Percentiles rank a stretch among this genome's conserved stretches.
phyloP scores from a whole-genome alignment of 1,140 invertebrate species.

The Liolophura sinensis region DNA sequence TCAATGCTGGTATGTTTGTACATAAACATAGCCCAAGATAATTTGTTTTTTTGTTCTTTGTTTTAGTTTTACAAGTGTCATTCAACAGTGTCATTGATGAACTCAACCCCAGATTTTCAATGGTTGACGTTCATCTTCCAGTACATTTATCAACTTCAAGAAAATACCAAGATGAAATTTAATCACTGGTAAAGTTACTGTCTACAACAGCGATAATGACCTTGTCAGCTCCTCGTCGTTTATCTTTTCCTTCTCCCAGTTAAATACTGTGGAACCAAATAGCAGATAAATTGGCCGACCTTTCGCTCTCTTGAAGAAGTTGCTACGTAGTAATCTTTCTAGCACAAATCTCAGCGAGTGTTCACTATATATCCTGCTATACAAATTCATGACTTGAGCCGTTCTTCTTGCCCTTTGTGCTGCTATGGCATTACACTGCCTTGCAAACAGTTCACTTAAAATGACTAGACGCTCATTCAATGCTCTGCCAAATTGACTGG shows the following conservation, averaged over 20 bases:
- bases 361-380: constrained; percentile 46
- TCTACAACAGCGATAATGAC: constrained; percentile 18
- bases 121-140: no score
- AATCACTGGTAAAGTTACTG: no score
- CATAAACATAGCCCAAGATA: no score
- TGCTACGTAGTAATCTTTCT: constrained; percentile 21
- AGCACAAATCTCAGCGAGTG: constrained; percentile 29
- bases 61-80: no score
- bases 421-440: constrained; percentile 44
- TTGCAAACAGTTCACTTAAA: constrained; percentile 34
- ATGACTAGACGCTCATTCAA: constrained; percentile 26
- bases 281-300: constrained; percentile 27
- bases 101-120: no score
- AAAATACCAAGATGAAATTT: no score
- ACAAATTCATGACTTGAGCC: constrained; percentile 39
- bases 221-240: constrained; percentile 45
- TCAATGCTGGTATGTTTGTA: no score
- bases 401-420: constrained; percentile 42
- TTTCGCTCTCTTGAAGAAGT: constrained; percentile 18
- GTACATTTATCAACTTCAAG: no score
- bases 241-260: constrained; percentile 48
- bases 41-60: no score
- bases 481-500: background rate
- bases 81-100: no score
- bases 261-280: constrained; percentile 41